Base-by-base conservation (phyloP, 2,113 vertebrate species). In the Marmota flaviventris region DNA sequence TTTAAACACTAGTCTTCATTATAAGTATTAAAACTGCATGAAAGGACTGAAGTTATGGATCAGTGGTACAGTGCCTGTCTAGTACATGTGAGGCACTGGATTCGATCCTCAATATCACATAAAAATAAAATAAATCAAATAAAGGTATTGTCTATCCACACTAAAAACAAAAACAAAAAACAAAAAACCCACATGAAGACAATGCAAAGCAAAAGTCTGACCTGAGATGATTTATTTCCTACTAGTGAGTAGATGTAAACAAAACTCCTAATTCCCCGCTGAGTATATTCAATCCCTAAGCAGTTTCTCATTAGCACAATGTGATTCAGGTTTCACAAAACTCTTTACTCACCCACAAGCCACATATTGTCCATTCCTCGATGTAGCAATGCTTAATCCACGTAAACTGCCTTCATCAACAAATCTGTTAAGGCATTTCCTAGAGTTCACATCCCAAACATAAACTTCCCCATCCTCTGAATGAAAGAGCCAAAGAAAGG, bases 391-490 rank as follows among this genome's bases (percentile, higher is more conserved):
- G 91, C 99, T 99, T 27, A 99, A 99, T 1, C 98, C 99, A 95
- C 85, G 98, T 85, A 99, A 98, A 84, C 99, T 99, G 70, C 99
- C 99, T 73, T 99, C 99, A 86, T 99, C 99, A 12, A 98, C 89
- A 87, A 99, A 99, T 96, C 97, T 98, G 98, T 99, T 99, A 7
- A 99, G 56, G 91, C 99, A 99, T 1, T 98, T 99, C 42, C 99
- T 99, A 91, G 99, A 99, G 96, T 99, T 99, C 91, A 99, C 98
- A 94, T 99, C 99, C 99, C 99, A 99, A 78, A 99, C 93, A 18
- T 99, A 99, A 97, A 99, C 99, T 97, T 99, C 99, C 0, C 99
- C 99, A 20, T 99, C 99, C 97, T 99, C 99, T 99, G 96, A 58
- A 85, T 20, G 27, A 65, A 94, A 95, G 12, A 98, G 63, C 8